Conservation (phyloP, 2,113 vertebrate genomes). For the Ceyx cyanopectus region DNA sequence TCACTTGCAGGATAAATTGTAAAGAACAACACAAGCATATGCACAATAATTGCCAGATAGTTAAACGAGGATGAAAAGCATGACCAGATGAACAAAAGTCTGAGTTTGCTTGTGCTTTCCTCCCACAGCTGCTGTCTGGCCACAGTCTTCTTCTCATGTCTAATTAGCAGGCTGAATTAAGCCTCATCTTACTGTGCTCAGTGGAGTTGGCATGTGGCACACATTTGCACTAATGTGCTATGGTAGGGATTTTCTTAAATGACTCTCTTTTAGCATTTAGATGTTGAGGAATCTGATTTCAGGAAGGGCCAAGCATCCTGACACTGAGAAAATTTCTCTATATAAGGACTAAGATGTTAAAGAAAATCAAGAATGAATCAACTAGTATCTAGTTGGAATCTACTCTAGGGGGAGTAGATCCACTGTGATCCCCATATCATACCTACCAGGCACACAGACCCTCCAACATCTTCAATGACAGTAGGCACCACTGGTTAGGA, state of each 20-base stretch:
- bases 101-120: constrained; percentile 3
- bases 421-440: not conserved
- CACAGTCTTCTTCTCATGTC: not conserved
- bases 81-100: constrained; percentile 1
- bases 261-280: not conserved
- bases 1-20: not conserved
- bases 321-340: not conserved
- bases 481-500: not conserved
- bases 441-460: not conserved
- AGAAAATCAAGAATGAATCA: not conserved
- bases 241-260: not conserved
- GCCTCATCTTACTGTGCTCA: not conserved
- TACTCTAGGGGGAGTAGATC: not conserved
- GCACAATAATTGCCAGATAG: not conserved
- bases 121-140: not conserved
- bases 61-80: constrained; percentile 20
- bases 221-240: not conserved
- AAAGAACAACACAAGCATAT: not conserved
- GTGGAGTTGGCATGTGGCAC: not conserved
- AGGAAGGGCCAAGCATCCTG: not conserved
- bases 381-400: too few species aligned
- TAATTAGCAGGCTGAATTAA: constrained; percentile 42
- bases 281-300: not conserved
- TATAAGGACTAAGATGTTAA: not conserved
- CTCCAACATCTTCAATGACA: not conserved